Percentiles rank a stretch among this genome's conserved stretches.
Conservation (phyloP, 1,140 invertebrate species). For the Macrobrachium nipponense region DNA sequence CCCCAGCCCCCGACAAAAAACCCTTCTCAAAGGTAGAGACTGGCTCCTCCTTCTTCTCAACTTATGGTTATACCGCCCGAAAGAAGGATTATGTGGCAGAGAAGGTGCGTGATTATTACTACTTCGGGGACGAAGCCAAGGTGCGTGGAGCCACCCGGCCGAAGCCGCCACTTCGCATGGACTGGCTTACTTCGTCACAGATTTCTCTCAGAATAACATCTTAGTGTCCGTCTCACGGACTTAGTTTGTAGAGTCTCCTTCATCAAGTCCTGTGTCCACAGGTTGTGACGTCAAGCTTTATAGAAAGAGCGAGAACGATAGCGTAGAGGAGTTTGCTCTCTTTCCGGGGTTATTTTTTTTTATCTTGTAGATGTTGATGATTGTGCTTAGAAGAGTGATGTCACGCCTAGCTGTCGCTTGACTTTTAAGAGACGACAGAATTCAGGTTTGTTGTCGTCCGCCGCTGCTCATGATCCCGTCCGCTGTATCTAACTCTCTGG, state of each 20-base stretch:
- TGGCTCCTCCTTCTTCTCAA: slow-evolving; percentile 64
- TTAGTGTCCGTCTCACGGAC: slow-evolving; percentile 31
- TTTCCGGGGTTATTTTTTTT: too few relatives aligned
- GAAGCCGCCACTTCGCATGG: slow-evolving; percentile 36
- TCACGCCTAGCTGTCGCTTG: slow-evolving; percentile 27
- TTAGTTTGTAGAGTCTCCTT: not conserved
- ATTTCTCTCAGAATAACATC: slow-evolving; percentile 35
- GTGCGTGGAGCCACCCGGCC: slow-evolving; percentile 26
- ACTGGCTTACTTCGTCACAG: slow-evolving; percentile 17
- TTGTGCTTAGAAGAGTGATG: slow-evolving; percentile 9
- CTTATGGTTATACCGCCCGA: slow-evolving; percentile 63
- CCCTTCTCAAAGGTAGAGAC: slow-evolving; percentile 64
- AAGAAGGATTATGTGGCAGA: slow-evolving; percentile 63
- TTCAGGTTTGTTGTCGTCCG: not conserved
- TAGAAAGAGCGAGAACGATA: slow-evolving; percentile 15
- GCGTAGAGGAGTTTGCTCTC: not conserved
- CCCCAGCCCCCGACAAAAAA: slow-evolving; percentile 51
- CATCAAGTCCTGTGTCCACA: not conserved
- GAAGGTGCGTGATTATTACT: slow-evolving; percentile 65
- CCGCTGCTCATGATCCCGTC: too few relatives aligned
- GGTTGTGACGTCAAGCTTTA: slow-evolving; percentile 22
- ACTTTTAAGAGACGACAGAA: not conserved
- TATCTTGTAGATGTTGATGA: too few relatives aligned
- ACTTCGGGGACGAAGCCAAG: slow-evolving; percentile 53
- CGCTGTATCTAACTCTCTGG: too few relatives aligned